These are phyloP conservation scores for Rutilus rutilus DNA, from an alignment of 2,113 vertebrate species.

Conservation along the genomic window DNA sequence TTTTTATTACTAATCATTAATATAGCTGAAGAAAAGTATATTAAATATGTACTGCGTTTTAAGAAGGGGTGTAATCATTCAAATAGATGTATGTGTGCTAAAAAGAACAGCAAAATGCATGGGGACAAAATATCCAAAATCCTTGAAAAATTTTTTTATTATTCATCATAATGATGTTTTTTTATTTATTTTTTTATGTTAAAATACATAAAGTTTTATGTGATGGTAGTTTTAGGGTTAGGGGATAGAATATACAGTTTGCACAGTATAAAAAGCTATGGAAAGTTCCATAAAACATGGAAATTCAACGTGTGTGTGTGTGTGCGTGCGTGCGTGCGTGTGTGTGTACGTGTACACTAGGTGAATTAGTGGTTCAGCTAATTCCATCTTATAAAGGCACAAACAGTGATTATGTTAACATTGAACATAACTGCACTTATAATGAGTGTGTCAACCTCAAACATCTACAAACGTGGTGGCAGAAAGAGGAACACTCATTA, in stretches of 20 bases:
- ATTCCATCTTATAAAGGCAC: not conserved
- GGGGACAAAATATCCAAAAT: too few species aligned
- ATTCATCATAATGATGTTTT: too few species aligned
- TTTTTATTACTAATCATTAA: too few species aligned
- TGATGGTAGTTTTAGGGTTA: too few species aligned
- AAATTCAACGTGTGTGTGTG: too few species aligned
- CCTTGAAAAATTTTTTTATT: too few species aligned
- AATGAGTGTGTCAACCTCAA: slow-evolving; percentile 24
- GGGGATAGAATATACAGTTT: too few species aligned
- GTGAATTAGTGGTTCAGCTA: slow-evolving; percentile 11
- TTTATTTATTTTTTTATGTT: too few species aligned
- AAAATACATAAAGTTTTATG: too few species aligned
- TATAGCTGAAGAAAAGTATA: not conserved
- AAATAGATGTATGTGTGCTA: not conserved
- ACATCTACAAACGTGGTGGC: not conserved
- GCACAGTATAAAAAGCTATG: too few species aligned
- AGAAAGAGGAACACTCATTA: not conserved
- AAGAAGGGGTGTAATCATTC: not conserved
- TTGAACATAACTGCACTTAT: not conserved
- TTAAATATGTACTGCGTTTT: not conserved
- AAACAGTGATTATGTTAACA: slow-evolving; percentile 16
- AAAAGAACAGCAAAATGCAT: too few species aligned
- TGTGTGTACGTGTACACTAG: not conserved
- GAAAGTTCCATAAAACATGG: too few species aligned
- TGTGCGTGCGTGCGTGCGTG: not conserved